Base-by-base conservation (phyloP, 2,797 vertebrate genomes). In the Melanotaenia maccullochi region DNA sequence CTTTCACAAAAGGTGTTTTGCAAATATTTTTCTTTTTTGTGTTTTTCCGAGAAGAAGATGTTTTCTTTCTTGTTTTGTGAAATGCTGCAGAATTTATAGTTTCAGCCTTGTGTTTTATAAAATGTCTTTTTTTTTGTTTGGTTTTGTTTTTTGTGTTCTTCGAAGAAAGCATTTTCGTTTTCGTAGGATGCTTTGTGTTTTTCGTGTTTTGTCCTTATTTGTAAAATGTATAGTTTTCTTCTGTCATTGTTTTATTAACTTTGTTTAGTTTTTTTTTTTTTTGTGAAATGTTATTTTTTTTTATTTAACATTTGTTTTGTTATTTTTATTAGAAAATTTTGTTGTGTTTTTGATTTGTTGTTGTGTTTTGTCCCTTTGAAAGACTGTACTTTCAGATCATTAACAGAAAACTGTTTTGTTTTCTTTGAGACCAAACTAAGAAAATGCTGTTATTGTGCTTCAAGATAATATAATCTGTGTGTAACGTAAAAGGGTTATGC, bases 401-500 rank as follows among this genome's bases (percentile, higher is more conserved):
- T 33, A 52, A 40, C 16, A 52, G 20, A 40, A 52, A 40, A 18
- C 42, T 59, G 7, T 25, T 68, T 49, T 51, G 3, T 72, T 71
- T 78, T 62, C 11, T 60, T 49, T 13, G 11, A 44, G 58, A 32
- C 18, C 22, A 33, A 3, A 22, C 16, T 20, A 54, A 28, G 54
- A 56, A 57, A 25, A 1, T 16, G 14, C 44, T 68, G 14, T 47
- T 75, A 20, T 8, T 40, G 35, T 58, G 36, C 61, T 60, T 85
- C 22, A 47, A 57, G 71, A 74, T 76, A 54, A 79, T 73, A 66
- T 57, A 63, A 78, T 76, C 68, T 75, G 25, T 38, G 25, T 69
- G 54, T 78, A 76, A 89, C 79, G 77, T 73, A 82, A 85, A 90
- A 84, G 85, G 89, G 90, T 93, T 89, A 81, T 61, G 42, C 38